Evolutionary conservation across 1,140 invertebrate species (phyloP).

Genomic region (Dendrolimus kikuchii): DNA sequence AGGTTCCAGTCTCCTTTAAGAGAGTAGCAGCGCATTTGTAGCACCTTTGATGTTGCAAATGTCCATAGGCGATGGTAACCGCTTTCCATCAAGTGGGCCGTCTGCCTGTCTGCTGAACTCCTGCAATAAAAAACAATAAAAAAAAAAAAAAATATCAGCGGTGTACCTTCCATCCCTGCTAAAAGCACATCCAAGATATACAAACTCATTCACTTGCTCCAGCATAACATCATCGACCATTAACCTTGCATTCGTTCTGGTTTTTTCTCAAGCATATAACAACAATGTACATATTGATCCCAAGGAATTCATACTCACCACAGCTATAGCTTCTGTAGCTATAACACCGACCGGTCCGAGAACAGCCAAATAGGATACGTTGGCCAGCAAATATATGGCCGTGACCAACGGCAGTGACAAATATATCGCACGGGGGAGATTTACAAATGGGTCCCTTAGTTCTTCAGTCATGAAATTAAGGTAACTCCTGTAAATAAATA

Average conservation of each 20-base stretch:
- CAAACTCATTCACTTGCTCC: too few species aligned
- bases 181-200: too few species aligned
- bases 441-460: constrained; percentile 93
- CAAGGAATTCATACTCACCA: constrained; percentile 82
- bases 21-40: too few species aligned
- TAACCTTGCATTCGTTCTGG: too few species aligned
- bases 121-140: neutral
- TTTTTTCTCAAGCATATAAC: too few species aligned
- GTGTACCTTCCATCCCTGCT: neutral
- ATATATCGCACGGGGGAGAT: constrained; percentile 94
- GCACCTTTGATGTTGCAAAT: too few species aligned
- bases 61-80: too few species aligned
- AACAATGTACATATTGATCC: constrained; percentile 2
- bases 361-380: constrained; percentile 95
- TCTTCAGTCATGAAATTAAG: constrained; percentile 99
- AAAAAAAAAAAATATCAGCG: neutral
- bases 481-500: constrained; percentile 82
- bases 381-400: constrained; percentile 92
- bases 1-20: too few species aligned
- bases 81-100: too few species aligned
- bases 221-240: too few species aligned
- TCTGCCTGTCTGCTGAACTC: too few species aligned
- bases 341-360: constrained; percentile 87
- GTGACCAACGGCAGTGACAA: constrained; percentile 94
- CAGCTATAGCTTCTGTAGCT: constrained; percentile 92